Base-by-base conservation (phyloP, 53 echinoderm and acorn worm genomes). In the Astropecten irregularis region DNA sequence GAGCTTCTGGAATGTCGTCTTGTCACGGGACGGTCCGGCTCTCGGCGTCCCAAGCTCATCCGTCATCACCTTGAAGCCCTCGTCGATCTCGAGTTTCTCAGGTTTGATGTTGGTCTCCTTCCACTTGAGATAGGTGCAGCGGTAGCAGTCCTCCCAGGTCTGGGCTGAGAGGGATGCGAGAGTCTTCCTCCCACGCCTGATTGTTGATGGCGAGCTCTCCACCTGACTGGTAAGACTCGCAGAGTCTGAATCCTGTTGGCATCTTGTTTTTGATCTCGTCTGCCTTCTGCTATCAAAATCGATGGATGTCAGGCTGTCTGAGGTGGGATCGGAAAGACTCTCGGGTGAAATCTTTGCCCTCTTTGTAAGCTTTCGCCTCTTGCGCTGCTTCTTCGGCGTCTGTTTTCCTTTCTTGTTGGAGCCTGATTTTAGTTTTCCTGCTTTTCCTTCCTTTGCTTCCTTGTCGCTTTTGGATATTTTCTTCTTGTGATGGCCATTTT, bases 141-240 rank as follows among this genome's bases (percentile, higher is more conserved):
- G 79, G 32, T 79, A 79, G 62, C 79, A 79, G 32, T 79, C 79
- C 18, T 79, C 79, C 79, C 79, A 79, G 2, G 79, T 79, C 79
- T 47, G 60, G 31, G 79, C 79, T 30, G 79, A 79, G 48, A 79
- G 38, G 46, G 79, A 79, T 27, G 79, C 79, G 0, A 79, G 62
- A 18, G 79, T 79, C 30, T 31, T 40, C 33, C 79, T 60, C 0
- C 79, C 79, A 4, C 31, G 62, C 19, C 61, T 44, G 47, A 36
- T 15, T 9, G 62, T 37, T 46, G 79, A 60, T 42, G 77, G 35
- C 6, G 79, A 59, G 47, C 49, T 62, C 31, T 79, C 79, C 22
- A 31, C 9, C 31, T 40, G 61, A 56, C 47, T 59, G 48, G 61
- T 79, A n/a, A n/a, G n/a, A 48, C 79, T 62, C 9, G 44, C 31